Evolutionary conservation across 2,113 vertebrate species (phyloP), one percentile per base, ranked within the genome.

Genomic region (Hucho hucho): DNA sequence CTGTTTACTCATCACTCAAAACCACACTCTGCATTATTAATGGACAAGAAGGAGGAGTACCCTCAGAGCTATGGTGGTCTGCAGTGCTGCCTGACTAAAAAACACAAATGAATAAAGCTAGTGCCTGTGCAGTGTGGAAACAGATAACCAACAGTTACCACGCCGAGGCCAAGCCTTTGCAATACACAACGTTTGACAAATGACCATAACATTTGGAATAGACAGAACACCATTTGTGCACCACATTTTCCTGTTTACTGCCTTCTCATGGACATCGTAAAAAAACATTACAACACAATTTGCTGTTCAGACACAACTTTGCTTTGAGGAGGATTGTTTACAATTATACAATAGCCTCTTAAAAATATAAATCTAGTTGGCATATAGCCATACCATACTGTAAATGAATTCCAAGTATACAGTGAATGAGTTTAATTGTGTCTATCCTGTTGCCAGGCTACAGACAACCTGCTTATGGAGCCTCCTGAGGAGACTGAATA

Each of bases 21-120:
- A 76, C 87, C 47, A 85, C 83, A 87, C 77, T 37, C 79, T 91
- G 81, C 83, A 86, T 87, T 80, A 89, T 87, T 87, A 81, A 90
- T 87, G 22, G 7, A 16, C 28, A 53, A 72, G 58, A 79, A 61
- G 61, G 16, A 83, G 69, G 70, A 71, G 79, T 70, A 75, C 76
- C 59, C 87, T 80, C 37, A 74, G 64, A 81, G 68, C 32, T 28
- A 26, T 29, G 74, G 47, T 75, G 29, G 25, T 65, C 72, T 43
- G 58, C n/a, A 65, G 47, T 53, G 58, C 24, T 59, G 64, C 7
- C 46, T 29, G 11, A 76, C 5, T 26, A 56, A 64, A 64, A 70
- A 13, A 25, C 43, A 70, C 37, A 25, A 70, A 37, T 68, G 6
- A 6, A 70, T 29, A 70, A 4, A 32, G 73, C 46, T 6, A 80